phyloP scores from a whole-genome alignment of 2,888 invertebrate species.

The Micoletzkya japonica region DNA sequence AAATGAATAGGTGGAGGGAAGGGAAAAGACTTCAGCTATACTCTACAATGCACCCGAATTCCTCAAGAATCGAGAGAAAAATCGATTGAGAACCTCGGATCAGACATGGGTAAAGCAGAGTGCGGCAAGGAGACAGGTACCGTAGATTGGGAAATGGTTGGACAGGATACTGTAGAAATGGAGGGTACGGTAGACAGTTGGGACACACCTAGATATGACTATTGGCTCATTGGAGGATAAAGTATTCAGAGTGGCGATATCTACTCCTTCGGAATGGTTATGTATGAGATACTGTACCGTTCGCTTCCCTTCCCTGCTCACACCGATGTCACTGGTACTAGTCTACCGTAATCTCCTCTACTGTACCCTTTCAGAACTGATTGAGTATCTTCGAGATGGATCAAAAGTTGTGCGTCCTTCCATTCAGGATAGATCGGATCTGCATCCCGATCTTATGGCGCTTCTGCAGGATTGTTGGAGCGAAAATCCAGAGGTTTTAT shows the following conservation, averaged over 20 bases:
- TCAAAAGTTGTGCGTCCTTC: constrained; percentile 49
- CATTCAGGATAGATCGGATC: constrained; percentile 50
- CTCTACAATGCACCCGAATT: constrained; percentile 54
- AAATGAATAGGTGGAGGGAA: background rate
- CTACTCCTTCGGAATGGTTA: constrained; percentile 60
- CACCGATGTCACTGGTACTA: constrained; percentile 41
- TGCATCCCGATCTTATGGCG: constrained; percentile 57
- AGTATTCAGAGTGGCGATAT: constrained; percentile 50
- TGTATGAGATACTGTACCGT: constrained; percentile 58
- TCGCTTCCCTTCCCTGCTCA: constrained; percentile 45
- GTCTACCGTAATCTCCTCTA: background rate
- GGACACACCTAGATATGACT: no score
- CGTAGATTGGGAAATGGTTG: no score
- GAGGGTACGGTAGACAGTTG: no score
- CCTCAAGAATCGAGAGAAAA: constrained; percentile 53
- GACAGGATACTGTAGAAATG: no score
- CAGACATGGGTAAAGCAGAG: constrained; percentile 55
- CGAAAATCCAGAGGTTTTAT: constrained; percentile 56
- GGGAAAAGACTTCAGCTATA: constrained; percentile 33
- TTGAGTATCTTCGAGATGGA: constrained; percentile 55
- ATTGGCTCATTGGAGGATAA: background rate
- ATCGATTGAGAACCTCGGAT: constrained; percentile 48
- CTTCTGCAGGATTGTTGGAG: constrained; percentile 58
- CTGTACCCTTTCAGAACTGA: constrained; percentile 40
- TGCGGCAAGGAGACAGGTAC: constrained; percentile 14